Conservation (phyloP, 2,797 vertebrate species). For the Chaetophractus vellerosus region DNA sequence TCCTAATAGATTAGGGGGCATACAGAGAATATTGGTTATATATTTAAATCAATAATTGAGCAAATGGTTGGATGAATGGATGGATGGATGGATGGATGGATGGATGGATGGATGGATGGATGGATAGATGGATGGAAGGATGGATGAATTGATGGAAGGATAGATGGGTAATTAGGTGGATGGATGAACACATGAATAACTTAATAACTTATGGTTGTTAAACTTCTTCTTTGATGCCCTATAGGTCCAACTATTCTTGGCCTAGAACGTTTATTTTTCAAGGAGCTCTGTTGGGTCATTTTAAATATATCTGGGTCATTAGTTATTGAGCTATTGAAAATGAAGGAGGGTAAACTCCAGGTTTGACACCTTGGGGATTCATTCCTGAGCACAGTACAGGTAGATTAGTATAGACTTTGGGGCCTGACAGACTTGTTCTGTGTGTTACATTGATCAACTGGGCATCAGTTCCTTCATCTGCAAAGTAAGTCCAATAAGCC, state of each 20-base stretch:
- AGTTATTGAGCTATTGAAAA: not conserved
- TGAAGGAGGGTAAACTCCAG: not conserved
- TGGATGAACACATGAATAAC: not conserved
- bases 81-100: too few species aligned
- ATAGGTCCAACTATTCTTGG: not conserved
- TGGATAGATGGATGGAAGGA: too few species aligned
- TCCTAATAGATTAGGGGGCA: not conserved
- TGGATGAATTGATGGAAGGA: too few species aligned
- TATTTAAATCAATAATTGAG: not conserved
- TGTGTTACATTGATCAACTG: not conserved
- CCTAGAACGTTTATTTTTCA: slow-evolving; percentile 11
- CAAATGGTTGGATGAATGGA: not conserved
- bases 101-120: too few species aligned
- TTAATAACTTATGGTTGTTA: not conserved
- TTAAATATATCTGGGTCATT: not conserved
- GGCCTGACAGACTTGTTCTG: not conserved
- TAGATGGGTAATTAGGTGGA: not conserved
- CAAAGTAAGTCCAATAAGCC: not conserved
- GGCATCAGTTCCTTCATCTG: not conserved
- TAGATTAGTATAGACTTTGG: not conserved
- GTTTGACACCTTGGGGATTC: not conserved
- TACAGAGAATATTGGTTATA: not conserved
- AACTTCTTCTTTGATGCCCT: not conserved
- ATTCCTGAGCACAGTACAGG: not conserved
- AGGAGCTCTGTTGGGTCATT: not conserved